A percentile compares a stretch with the other conserved stretches of the same genome.
These are phyloP conservation scores for Arrhamphus sclerolepis DNA, from an alignment of 2,797 vertebrate species.

Conservation along the genomic window DNA sequence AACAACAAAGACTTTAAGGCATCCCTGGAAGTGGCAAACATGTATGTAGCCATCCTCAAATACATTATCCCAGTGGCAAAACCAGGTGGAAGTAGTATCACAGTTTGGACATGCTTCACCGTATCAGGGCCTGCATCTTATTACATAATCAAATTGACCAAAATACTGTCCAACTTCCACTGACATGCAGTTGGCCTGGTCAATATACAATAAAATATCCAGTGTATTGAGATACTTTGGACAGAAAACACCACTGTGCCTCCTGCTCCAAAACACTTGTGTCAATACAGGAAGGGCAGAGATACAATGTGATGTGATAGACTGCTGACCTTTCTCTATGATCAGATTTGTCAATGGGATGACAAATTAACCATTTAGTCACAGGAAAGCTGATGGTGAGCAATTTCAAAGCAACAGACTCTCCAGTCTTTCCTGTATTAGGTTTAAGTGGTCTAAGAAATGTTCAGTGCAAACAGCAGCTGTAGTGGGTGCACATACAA, in stretches of 20 bases:
- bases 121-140: too few species aligned
- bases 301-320: conserved; percentile 75
- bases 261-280: conserved; percentile 42
- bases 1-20: too few species aligned
- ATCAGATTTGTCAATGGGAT: conserved; percentile 71
- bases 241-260: conserved; percentile 35
- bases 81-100: too few species aligned
- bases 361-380: conserved; percentile 77
- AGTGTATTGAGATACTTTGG: conserved; percentile 44
- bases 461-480: conserved; percentile 16
- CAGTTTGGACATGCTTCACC: too few species aligned
- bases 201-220: too few species aligned
- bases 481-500: background rate
- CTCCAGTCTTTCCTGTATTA: conserved; percentile 25
- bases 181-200: too few species aligned
- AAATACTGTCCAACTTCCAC: too few species aligned
- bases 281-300: conserved; percentile 66
- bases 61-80: too few species aligned
- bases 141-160: too few species aligned
- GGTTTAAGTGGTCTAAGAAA: conserved; percentile 12
- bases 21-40: too few species aligned
- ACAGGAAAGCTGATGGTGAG: conserved; percentile 66
- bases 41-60: too few species aligned
- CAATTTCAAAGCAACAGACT: conserved; percentile 38
- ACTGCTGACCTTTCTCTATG: conserved; percentile 75